Base-by-base conservation (phyloP, 2,888 invertebrate species). In the Eristalis arbustorum region DNA sequence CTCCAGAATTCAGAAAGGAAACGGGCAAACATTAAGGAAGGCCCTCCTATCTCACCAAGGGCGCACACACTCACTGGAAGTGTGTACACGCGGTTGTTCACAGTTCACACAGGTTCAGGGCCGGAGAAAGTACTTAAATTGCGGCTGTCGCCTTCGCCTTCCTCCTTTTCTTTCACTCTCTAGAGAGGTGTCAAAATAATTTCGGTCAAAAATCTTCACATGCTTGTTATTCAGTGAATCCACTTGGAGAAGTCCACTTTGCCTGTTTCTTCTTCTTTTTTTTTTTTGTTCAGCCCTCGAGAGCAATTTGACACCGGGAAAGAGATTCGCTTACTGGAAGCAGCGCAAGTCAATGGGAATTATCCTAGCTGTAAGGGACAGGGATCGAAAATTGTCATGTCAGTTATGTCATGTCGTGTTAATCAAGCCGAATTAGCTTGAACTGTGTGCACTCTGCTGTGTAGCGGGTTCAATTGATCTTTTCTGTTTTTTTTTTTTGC, bases 391-490 rank as follows among this genome's bases (percentile, higher is more conserved):
- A 85, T 82, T 85, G 82, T 85, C 85, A 82, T 82, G 85, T 85
- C 85, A 85, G 85, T 85, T 85, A 85, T 85, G 85, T 85, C 85
- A 82, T 78, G 77, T 85, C 64, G 85, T 85, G 85, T 85, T 85
- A 85, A 85, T 85, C 85, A 85, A 85, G 82, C 42, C 57, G 82
- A 85, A 85, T 85, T 85, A 85, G 85, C 77, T 71, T 85, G 85
- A 85, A 85, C 85, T 74, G 71, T 82, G 85, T 67, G 85, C 85
- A 85, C 82, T 85, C 82, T 77, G 56, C 73, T 71, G 85, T 78
- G 59, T 68, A 76, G 77, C 76, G 84, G 81, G 81, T 82, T 82
- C 85, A 85, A 82, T 85, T 85, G 85, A 85, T 82, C 66, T 71
- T 73, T 72, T 68, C 22, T 62, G 28, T 31, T 66, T 22, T 37